Evolutionary conservation across 2,113 vertebrate species (phyloP).

Genomic region (Rana temporaria): DNA sequence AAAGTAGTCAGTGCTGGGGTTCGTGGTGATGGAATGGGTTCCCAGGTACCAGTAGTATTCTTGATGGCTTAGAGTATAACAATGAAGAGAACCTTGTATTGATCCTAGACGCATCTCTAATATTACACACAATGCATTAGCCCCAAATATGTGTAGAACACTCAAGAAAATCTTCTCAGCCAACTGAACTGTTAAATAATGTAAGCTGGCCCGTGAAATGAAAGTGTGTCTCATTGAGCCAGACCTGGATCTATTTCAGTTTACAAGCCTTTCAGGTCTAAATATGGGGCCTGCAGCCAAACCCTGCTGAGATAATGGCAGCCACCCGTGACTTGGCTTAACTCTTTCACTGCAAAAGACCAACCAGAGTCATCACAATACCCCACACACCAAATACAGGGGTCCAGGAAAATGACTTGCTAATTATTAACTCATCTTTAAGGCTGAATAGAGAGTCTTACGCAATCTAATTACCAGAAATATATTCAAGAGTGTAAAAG

Average conservation of each 20-base stretch:
- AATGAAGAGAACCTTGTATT: slow-evolving; percentile 16
- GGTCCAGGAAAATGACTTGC: no score
- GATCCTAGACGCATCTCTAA: slow-evolving; percentile 51
- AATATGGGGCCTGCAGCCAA: slow-evolving; percentile 52
- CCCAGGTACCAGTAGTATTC: background rate
- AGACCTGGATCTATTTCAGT: slow-evolving; percentile 54
- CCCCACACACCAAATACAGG: no score
- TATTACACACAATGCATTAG: slow-evolving; percentile 53
- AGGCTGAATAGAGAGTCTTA: no score
- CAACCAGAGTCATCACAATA: background rate
- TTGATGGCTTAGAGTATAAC: background rate
- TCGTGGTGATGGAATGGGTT: no score
- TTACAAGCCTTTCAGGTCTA: slow-evolving; percentile 50
- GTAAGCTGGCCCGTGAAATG: slow-evolving; percentile 34
- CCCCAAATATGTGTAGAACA: slow-evolving; percentile 44
- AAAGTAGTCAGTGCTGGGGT: no score
- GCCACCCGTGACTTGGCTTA: slow-evolving; percentile 11
- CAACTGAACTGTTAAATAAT: slow-evolving; percentile 57
- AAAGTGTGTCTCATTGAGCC: slow-evolving; percentile 47
- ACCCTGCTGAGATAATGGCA: slow-evolving; percentile 39
- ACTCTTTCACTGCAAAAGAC: background rate
- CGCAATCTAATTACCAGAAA: no score
- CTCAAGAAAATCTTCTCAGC: slow-evolving; percentile 48
- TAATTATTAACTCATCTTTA: no score
- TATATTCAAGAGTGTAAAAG: no score